Base-by-base conservation (phyloP, 1,140 invertebrate species). In the Saccostrea cuccullata region DNA sequence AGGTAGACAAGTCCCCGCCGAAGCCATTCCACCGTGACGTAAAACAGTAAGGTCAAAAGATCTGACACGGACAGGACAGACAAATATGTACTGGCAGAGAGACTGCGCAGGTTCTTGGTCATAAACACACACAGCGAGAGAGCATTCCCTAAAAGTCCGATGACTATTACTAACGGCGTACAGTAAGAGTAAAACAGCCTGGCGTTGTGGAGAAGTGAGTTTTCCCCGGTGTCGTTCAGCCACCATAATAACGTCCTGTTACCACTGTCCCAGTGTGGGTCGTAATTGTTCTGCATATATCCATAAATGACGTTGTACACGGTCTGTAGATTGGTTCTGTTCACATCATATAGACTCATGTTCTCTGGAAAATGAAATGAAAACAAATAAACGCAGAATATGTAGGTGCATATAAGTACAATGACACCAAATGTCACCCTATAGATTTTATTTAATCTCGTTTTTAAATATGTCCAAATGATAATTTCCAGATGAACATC, bases 141-240 rank as follows among this genome's bases (percentile, higher is more conserved):
- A n/a, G 86, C 11, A 89, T 94, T 94, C n/a, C 93, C 93, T 0
- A 91, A 67, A 56, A 93, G 82, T 4, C 93, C 93, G 1, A 93
- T 86, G 4, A 92, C 73, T 23, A 94, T 86, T 15, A 93, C 91
- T 11, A 92, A 13, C 26, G 92, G 92, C 2, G 92, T 92, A 84
- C 92, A 90, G 82, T 91, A 92, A n/a, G 90, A 84, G 87, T 91
- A 92, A 67, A 92, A 92, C 47, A 82, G 82, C 13, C 88, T 85
- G 2, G 90, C 89, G 17, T 60, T 26, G 9, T 88, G 47, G 13
- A 73, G 64, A 9, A 86, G 64, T 11, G 70, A 30, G 26, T 73
- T n/a, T n/a, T 17, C 26, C 15, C 77, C 85, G 6, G 55, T 55
- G 0, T 30, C 55, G 11, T 55, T 47, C 23, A 73, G 17, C 85